Percentiles rank a stretch among this genome's conserved stretches.
Conservation (phyloP, 2,113 vertebrate genomes). For the Alouatta palliata region DNA sequence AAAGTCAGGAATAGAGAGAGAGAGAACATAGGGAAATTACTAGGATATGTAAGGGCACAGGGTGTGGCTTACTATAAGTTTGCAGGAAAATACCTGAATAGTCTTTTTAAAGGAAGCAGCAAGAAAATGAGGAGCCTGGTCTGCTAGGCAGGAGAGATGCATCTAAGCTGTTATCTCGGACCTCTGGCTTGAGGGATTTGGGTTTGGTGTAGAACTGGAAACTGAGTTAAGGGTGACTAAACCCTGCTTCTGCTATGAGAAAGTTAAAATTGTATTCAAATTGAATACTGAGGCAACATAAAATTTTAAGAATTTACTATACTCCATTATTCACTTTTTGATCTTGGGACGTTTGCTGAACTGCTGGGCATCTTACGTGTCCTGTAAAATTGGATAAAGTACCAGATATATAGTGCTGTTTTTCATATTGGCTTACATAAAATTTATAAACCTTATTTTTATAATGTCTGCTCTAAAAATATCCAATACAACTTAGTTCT, state of each 20-base stretch:
- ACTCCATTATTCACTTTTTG: not conserved
- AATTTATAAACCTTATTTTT: not conserved
- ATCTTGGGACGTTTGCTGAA: not conserved
- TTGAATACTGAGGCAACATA: not conserved
- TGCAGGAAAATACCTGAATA: not conserved
- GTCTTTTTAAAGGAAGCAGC: not conserved
- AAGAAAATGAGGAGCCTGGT: not conserved
- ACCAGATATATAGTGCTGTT: not conserved
- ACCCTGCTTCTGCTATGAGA: not conserved
- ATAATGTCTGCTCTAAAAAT: not conserved
- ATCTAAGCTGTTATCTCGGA: not conserved
- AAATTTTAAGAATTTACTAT: not conserved
- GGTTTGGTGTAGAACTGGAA: not conserved
- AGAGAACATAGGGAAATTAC: not conserved
- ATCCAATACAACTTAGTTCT: not conserved
- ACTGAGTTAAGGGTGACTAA: not conserved
- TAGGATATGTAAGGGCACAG: not conserved
- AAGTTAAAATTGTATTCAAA: not conserved
- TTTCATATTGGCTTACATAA: not conserved
- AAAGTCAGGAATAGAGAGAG: not conserved
- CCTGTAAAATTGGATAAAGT: not conserved
- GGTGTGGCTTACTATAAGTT: not conserved
- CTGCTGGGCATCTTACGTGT: not conserved
- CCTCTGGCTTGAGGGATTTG: not conserved
- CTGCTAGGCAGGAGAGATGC: not conserved